These are phyloP conservation scores for Trichonephila inaurata DNA, from an alignment of 1,140 invertebrate species.

Conservation along the genomic window DNA sequence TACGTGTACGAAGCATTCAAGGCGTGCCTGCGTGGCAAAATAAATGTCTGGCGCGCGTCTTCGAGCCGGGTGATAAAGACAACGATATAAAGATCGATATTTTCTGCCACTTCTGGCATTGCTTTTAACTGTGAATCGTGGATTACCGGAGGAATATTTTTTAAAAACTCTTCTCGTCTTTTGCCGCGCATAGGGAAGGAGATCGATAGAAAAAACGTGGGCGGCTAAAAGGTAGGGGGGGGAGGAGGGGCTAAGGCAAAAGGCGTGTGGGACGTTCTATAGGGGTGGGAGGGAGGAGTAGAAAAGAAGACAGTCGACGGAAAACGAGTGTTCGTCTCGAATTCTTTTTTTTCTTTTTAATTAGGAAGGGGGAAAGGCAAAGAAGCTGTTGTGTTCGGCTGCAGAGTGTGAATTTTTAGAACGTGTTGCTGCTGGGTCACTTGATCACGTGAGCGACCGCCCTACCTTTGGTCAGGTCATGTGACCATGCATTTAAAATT, in stretches of 20 bases:
- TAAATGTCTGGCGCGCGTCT: constrained; percentile 70
- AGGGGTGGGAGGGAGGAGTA: background rate
- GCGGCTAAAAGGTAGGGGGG: constrained; percentile 12
- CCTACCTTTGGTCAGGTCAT: constrained; percentile 53
- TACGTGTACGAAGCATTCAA: constrained; percentile 40
- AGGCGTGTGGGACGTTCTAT: background rate
- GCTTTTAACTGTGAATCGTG: constrained; percentile 73
- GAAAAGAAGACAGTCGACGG: background rate
- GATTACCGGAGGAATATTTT: constrained; percentile 63
- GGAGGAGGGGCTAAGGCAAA: background rate
- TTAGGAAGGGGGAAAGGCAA: constrained; percentile 29
- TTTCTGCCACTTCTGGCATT: constrained; percentile 65
- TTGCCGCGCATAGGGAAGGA: constrained; percentile 57
- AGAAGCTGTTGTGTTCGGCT: constrained; percentile 41
- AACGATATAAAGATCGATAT: constrained; percentile 74
- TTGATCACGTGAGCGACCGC: constrained; percentile 57
- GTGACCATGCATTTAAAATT: constrained; percentile 73
- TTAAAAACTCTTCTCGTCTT: constrained; percentile 24
- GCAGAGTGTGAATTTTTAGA: constrained; percentile 49
- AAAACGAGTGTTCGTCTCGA: constrained; percentile 44
- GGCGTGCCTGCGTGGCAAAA: constrained; percentile 49
- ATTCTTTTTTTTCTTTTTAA: constrained; percentile 38
- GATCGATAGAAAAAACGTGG: constrained; percentile 72
- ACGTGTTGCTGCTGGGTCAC: constrained; percentile 56
- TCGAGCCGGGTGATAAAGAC: constrained; percentile 59